These are phyloP conservation scores for Allobates femoralis DNA, from an alignment of 2,797 vertebrate species.

Conservation along the genomic window DNA sequence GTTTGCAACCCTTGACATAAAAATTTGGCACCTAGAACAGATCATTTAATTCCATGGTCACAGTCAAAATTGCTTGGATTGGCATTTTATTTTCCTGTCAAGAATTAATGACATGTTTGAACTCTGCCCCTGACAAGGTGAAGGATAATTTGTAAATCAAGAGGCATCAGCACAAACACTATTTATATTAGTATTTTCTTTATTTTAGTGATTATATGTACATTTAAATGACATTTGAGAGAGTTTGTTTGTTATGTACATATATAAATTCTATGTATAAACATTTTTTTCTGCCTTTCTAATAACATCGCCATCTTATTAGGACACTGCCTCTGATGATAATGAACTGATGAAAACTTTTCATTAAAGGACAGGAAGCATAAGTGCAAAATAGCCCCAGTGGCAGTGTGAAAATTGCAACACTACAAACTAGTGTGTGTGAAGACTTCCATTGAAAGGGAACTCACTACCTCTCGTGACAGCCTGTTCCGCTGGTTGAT, in stretches of 20 bases:
- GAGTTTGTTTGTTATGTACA: background rate
- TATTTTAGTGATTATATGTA: background rate
- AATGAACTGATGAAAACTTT: no score
- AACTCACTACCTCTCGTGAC: no score
- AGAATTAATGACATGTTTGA: conserved; percentile 13
- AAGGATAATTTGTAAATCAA: conserved; percentile 11
- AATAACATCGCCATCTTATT: background rate
- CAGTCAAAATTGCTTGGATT: conserved; percentile 33
- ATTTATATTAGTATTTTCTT: background rate
- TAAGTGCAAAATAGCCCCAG: no score
- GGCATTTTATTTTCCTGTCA: conserved; percentile 52
- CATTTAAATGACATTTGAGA: background rate
- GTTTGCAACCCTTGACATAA: conserved; percentile 43
- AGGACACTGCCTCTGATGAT: background rate
- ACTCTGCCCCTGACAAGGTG: conserved; percentile 13
- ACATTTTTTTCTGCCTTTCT: background rate
- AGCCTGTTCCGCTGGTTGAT: no score
- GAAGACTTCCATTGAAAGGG: no score
- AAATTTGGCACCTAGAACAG: conserved; percentile 29
- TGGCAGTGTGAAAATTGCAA: no score
- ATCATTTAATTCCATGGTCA: conserved; percentile 49
- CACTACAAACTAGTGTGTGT: no score
- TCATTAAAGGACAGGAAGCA: no score
- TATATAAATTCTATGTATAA: background rate
- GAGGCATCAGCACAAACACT: background rate